Evolutionary conservation across 2,797 vertebrate genomes (phyloP).

Genomic region (Alca torda): DNA sequence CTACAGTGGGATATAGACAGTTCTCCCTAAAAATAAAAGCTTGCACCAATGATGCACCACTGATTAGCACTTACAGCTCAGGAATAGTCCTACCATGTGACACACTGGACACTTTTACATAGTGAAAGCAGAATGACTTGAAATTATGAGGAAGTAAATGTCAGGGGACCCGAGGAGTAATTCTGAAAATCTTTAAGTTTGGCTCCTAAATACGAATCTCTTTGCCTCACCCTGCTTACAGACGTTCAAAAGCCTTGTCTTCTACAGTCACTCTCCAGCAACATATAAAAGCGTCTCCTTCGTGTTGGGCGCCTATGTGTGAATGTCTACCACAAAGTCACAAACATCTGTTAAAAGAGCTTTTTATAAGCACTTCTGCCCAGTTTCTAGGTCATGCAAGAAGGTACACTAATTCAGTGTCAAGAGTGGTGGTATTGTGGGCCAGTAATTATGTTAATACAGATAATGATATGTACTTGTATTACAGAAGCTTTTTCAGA

Average conservation of each 20-base stretch:
- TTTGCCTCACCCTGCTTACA: neutral
- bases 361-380: neutral
- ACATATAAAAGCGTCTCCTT: neutral
- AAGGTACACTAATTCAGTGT: slow-evolving; percentile 10
- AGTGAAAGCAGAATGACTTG: neutral
- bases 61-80: neutral
- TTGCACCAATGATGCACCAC: neutral
- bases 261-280: neutral
- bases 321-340: neutral
- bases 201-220: neutral
- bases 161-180: neutral
- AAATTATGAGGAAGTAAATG: neutral
- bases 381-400: neutral
- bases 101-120: neutral
- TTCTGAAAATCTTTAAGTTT: neutral
- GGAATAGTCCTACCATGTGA: neutral
- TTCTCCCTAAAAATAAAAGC: neutral
- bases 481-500: slow-evolving; percentile 22
- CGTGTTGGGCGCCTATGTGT: neutral
- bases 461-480: slow-evolving; percentile 15
- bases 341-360: slow-evolving; percentile 2
- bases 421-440: neutral
- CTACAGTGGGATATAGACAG: neutral
- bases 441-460: slow-evolving; percentile 25
- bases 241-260: neutral